A percentile compares a stretch with the other conserved stretches of the same genome.
phyloP scores from a whole-genome alignment of 2,888 invertebrate species.

The Drosophila parthenogenetica region DNA sequence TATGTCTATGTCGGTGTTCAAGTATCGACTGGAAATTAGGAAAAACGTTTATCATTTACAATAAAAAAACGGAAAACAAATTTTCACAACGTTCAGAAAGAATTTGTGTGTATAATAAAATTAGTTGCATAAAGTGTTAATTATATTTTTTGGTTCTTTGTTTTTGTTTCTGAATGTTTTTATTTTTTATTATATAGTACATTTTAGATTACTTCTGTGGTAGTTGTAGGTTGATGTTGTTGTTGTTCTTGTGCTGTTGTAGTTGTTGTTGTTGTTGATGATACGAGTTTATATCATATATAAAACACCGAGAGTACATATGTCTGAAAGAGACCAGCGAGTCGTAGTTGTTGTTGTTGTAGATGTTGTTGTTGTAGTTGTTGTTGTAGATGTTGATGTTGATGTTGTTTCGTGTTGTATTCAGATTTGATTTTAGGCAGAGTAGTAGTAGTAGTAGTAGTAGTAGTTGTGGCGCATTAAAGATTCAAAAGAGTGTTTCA shows the following conservation, averaged over 20 bases:
- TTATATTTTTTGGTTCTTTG: constrained; percentile 28
- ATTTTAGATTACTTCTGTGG: constrained; percentile 59
- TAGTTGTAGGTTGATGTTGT: constrained; percentile 62
- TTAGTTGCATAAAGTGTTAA: constrained; percentile 16
- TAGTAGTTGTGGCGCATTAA: constrained; percentile 74
- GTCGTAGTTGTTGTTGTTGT: constrained; percentile 63
- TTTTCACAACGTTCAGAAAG: constrained; percentile 65
- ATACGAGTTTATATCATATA: constrained; percentile 60
- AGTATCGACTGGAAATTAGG: constrained; percentile 25
- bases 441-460: constrained; percentile 65
- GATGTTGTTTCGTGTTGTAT: constrained; percentile 51
- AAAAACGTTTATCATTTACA: constrained; percentile 42
- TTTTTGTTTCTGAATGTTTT: constrained; percentile 29
- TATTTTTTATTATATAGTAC: constrained; percentile 42
- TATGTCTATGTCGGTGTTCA: constrained; percentile 23
- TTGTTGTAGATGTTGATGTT: constrained; percentile 48
- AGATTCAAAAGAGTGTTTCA: constrained; percentile 74
- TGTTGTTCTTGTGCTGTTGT: constrained; percentile 62
- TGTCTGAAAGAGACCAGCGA: constrained; percentile 73
- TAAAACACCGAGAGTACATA: constrained; percentile 74
- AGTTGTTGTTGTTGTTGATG: constrained; percentile 60
- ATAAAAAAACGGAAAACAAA: constrained; percentile 17
- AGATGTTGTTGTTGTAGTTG: constrained; percentile 52
- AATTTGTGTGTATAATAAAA: constrained; percentile 42
- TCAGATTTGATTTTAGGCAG: constrained; percentile 54